These are phyloP conservation scores for Betta splendens DNA, from an alignment of 2,797 vertebrate genomes.

Conservation along the genomic window DNA sequence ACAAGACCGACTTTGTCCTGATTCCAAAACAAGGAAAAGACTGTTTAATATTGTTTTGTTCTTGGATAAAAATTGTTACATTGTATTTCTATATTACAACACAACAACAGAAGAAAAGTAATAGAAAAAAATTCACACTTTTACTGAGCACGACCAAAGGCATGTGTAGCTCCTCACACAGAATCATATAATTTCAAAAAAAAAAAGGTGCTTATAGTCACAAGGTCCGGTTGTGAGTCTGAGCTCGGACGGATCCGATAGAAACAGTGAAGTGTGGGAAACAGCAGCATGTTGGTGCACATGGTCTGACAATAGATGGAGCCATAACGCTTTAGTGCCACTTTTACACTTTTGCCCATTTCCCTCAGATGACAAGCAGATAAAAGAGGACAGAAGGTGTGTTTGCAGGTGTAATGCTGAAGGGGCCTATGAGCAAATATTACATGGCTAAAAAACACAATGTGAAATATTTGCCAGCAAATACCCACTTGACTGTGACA, in stretches of 20 bases:
- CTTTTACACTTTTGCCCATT: neutral
- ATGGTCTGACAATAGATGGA: conserved; percentile 56
- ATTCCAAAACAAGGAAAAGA: conserved; percentile 34
- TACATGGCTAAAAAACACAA: conserved; percentile 21
- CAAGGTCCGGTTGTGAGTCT: conserved; percentile 17
- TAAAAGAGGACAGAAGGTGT: neutral
- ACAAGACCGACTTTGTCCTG: conserved; percentile 29
- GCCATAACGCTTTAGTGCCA: conserved; percentile 22
- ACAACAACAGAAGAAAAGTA: conserved; percentile 54
- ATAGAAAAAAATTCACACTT: conserved; percentile 49
- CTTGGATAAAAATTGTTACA: conserved; percentile 61
- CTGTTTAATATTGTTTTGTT: conserved; percentile 22
- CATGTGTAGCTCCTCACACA: conserved; percentile 52
- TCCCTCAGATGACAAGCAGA: neutral
- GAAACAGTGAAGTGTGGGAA: conserved; percentile 14
- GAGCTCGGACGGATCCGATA: conserved; percentile 14
- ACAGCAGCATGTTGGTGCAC: conserved; percentile 5
- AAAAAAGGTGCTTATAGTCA: conserved; percentile 58
- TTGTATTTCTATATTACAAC: conserved; percentile 71
- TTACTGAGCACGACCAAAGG: conserved; percentile 51
- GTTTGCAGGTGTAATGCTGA: conserved; percentile 14
- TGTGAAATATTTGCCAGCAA: conserved; percentile 77
- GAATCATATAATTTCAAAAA: conserved; percentile 46
- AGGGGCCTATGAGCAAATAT: conserved; percentile 38
- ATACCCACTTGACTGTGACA: conserved; percentile 57